Base-by-base conservation (phyloP, 2,888 invertebrate species). In the Clusia tigrina region DNA sequence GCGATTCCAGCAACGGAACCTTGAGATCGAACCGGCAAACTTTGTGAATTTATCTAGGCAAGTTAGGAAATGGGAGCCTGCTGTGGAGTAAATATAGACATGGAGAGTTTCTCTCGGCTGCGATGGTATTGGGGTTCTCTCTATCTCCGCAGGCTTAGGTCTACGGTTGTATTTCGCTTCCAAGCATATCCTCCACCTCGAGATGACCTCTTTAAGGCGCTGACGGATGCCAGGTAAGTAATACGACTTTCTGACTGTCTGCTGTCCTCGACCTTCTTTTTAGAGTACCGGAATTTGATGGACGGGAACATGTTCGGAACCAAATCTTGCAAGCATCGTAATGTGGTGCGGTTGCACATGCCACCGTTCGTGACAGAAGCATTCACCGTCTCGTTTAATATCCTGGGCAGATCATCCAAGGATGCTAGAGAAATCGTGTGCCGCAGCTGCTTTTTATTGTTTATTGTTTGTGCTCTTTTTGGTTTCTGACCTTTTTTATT, bases 161-260 rank as follows among this genome's bases (percentile, higher is more conserved):
- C 37, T 54, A 15, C 58, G 24, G n/a, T 63, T 53, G 37, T 58
- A 63, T 37, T 63, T 63, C n/a, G 37, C n/a, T n/a, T n/a, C n/a
- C n/a, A n/a, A n/a, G n/a, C n/a, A n/a, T n/a, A n/a, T n/a, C n/a
- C n/a, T n/a, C 6, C 32, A 32, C 6, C 32, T 32, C 12, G 12
- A 32, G 12, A 12, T 32, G 32, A 32, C 12, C 12, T 6, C 32
- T 32, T 32, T 32, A 9, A 32, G 32, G 6, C 32, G 6, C 32
- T 32, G 6, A 6, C 12, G 6, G 6, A 32, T 32, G 32, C 12
- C 32, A 6, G 32, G 32, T 6, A 32, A 32, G 12, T 32, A 32
- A 12, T 32, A 32, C 6, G n/a, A n/a, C n/a, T 32, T 12, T 32
- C 32, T 12, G 32, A 32, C 6, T 32, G 12, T 12, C 12, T 32